Conservation (phyloP, 2,888 invertebrate genomes). For the Syrista parreyssii region DNA sequence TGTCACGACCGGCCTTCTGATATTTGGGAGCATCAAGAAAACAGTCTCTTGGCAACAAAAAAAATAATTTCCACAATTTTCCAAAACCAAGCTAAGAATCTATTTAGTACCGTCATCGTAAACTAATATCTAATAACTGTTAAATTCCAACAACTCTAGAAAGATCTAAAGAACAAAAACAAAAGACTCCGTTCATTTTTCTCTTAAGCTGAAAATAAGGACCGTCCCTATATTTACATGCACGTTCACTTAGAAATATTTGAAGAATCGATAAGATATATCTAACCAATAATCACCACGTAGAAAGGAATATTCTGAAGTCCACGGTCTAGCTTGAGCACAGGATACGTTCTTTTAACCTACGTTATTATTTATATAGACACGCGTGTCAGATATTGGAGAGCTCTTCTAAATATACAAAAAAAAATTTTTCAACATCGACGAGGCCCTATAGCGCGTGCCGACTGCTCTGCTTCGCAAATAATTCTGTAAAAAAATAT, state of each 20-base stretch:
- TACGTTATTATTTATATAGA: not conserved
- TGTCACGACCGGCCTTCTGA: not conserved
- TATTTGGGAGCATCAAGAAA: not conserved
- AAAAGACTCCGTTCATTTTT: not conserved
- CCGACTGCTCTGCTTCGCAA: not conserved
- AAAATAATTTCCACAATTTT: not conserved
- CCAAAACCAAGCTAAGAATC: not conserved
- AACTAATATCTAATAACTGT: not conserved
- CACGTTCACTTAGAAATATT: not conserved
- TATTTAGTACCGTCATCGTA: not conserved
- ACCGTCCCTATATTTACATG: not conserved
- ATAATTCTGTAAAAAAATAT: not conserved
- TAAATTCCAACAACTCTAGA: not conserved
- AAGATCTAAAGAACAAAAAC: not conserved
- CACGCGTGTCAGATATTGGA: not conserved
- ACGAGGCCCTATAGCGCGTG: not conserved
- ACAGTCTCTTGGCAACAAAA: not conserved
- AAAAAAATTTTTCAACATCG: not conserved
- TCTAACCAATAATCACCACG: not conserved
- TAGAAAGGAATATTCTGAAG: not conserved
- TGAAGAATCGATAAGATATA: not conserved
- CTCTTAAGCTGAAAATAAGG: not conserved
- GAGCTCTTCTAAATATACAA: not conserved
- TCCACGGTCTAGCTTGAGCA: not conserved
- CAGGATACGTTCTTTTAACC: not conserved